Evolutionary conservation across 2,113 vertebrate species (phyloP), one percentile per base, ranked within the genome.

Genomic region (Pseudorectes ferrugineus): DNA sequence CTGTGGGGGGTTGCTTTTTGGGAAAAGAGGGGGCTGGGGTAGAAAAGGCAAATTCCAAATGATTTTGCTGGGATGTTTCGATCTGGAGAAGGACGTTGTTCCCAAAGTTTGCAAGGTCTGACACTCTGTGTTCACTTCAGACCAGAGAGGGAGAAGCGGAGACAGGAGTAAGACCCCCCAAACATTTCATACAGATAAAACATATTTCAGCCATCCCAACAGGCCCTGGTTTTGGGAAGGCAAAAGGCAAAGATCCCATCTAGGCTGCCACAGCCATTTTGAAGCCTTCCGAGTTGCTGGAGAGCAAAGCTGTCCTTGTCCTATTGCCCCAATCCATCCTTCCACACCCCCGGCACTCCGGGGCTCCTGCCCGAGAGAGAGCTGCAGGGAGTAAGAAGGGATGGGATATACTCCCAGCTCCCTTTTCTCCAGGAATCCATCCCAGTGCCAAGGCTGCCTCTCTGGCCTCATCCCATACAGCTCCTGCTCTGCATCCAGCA

Each of bases 281-380:
- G 45, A 68, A 73, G 71, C 55, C 28, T 65, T 35, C 28, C 0
- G 0, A 38, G 49, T 2, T 3, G 0, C 43, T 3, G 22, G 65
- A 36, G n/a, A 46, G 65, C 42, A 66, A 36, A 94, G 42, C 17
- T 11, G 2, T 36, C 29, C 62, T 57, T 0, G 0, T 12, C 31
- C 40, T 29, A 17, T 26, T 0, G 0, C 40, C 61, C 35, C 8
- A 6, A 33, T 22, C 59, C 42, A 17, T 57, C 48, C 59, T 45
- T 55, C 13, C 8, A 43, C 24, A 14, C 11, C 9, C 14, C 20
- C 16, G 8, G 23, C 45, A 52, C 22, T 19, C 35, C 0, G 0
- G 43, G 55, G 48, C 25, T 57, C 24, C 61, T 74, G 62, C 49
- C 62, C 1, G 0, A 35, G 22, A 35, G 38, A 33, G 45, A 66